Percentiles rank a stretch among this genome's conserved stretches.
These are phyloP conservation scores for Aleiodes sp. DNA, from an alignment of 1,140 invertebrate species.

Conservation along the genomic window DNA sequence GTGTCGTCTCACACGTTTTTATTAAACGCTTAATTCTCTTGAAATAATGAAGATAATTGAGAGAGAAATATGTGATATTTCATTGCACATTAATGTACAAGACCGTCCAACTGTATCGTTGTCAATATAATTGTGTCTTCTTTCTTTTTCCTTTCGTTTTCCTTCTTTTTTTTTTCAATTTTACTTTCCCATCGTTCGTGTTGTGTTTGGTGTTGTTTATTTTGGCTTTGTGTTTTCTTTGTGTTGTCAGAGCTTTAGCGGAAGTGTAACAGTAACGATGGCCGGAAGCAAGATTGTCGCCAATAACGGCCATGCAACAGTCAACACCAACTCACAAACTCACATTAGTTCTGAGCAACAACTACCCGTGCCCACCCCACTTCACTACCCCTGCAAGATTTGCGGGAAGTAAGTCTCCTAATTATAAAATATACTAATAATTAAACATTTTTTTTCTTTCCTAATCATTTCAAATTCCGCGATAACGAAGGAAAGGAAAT, in stretches of 20 bases:
- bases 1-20: slow-evolving; percentile 42
- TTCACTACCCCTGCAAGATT: slow-evolving; percentile 90
- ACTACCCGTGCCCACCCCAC: slow-evolving; percentile 66
- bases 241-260: slow-evolving; percentile 80
- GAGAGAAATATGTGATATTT: not conserved
- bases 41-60: not conserved
- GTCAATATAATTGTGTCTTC: slow-evolving; percentile 10
- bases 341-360: slow-evolving; percentile 68
- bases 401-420: slow-evolving; percentile 94
- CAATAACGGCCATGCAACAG: slow-evolving; percentile 64
- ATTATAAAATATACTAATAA: slow-evolving; percentile 35
- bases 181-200: slow-evolving; percentile 48
- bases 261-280: slow-evolving; percentile 76
- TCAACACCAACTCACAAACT: slow-evolving; percentile 70
- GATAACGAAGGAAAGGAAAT: not conserved
- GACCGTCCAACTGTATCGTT: not conserved
- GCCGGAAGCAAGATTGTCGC: slow-evolving; percentile 78
- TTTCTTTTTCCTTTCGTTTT: slow-evolving; percentile 28
- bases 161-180: slow-evolving; percentile 18
- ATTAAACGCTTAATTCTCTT: not conserved
- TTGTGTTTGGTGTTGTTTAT: slow-evolving; percentile 66
- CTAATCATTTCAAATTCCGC: not conserved
- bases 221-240: slow-evolving; percentile 68
- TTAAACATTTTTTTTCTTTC: not conserved
- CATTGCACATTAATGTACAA: not conserved